Conservation (phyloP, 2,113 vertebrate genomes). For the Campylorhamphus procurvoides region DNA sequence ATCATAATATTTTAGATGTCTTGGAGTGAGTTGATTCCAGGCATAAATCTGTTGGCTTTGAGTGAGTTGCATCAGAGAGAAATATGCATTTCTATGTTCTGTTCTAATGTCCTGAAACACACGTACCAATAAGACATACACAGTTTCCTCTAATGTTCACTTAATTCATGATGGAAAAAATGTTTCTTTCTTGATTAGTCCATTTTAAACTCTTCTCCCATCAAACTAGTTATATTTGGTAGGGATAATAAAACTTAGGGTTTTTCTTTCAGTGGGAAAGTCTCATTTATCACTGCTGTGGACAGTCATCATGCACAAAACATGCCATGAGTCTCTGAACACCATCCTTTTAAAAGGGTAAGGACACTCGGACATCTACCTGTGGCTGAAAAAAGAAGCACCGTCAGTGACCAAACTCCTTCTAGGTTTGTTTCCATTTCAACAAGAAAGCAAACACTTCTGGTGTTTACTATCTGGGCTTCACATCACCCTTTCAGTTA, state of each 20-base stretch:
- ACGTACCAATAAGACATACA: neutral
- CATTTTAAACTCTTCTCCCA: neutral
- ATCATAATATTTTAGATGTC: neutral
- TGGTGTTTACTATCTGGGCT: neutral
- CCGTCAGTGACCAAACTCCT: neutral
- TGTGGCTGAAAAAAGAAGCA: neutral
- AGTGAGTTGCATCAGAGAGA: neutral
- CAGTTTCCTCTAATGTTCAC: neutral
- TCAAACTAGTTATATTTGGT: neutral
- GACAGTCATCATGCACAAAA: neutral
- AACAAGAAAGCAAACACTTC: neutral
- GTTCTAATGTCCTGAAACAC: neutral
- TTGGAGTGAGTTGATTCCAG: neutral
- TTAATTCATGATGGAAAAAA: neutral
- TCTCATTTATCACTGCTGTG: neutral
- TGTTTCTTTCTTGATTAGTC: neutral
- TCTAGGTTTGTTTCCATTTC: neutral
- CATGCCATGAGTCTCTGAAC: fast-evolving
- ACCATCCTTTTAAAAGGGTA: neutral
- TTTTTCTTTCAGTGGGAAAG: neutral
- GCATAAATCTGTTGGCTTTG: neutral
- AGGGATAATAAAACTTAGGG: neutral
- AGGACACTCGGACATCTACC: neutral
- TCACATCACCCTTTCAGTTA: neutral
- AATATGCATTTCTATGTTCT: neutral